phyloP scores from a whole-genome alignment of 2,797 vertebrate species.

The Leptoclinus maculatus region DNA sequence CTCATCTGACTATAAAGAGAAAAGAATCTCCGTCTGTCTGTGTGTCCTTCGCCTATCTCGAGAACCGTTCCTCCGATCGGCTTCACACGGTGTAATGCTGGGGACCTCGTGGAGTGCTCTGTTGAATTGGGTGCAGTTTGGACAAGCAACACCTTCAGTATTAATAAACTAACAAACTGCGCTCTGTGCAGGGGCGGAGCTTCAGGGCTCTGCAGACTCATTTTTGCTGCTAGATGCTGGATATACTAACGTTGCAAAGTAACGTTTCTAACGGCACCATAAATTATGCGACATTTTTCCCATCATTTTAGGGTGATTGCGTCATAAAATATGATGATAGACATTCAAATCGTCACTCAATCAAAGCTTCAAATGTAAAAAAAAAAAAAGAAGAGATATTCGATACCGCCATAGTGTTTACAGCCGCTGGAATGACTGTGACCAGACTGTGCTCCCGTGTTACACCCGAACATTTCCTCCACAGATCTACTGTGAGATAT shows the following conservation, averaged over 20 bases:
- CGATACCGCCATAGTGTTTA: neutral
- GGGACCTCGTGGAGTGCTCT: neutral
- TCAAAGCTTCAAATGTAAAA: neutral
- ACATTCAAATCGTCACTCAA: neutral
- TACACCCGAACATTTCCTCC: neutral
- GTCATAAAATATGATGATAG: no score
- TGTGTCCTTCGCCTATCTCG: neutral
- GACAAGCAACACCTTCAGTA: neutral
- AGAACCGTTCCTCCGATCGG: neutral
- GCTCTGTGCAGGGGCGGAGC: neutral
- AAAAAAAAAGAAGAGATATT: neutral
- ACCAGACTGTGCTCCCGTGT: neutral
- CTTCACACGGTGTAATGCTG: neutral
- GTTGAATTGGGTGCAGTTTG: neutral
- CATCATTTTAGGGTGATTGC: neutral
- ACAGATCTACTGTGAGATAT: no score
- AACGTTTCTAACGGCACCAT: neutral
- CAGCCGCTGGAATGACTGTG: neutral
- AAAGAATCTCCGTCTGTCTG: neutral
- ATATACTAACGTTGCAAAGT: neutral
- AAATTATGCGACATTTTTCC: neutral
- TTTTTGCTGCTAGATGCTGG: neutral
- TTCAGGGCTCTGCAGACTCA: neutral
- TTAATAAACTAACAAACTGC: neutral
- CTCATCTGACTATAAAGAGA: neutral